Base-by-base conservation (phyloP, 2,797 vertebrate genomes). In the Chaetodon trifasciatus region DNA sequence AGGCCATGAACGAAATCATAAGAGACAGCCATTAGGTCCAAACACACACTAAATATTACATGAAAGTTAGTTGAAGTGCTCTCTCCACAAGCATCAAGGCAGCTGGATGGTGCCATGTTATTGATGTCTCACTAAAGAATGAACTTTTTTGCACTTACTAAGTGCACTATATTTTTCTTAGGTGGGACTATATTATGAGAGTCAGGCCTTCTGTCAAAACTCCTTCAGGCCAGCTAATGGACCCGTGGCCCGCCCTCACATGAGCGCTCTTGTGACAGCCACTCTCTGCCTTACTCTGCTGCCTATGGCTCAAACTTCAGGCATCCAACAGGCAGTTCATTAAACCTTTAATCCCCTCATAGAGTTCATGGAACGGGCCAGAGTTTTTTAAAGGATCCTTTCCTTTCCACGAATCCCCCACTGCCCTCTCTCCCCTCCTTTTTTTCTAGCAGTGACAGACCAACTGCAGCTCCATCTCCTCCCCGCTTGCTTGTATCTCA, bases 291-390 rank as follows among this genome's bases (percentile, higher is more conserved):
- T 81, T 74, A 80, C 71, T 83, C 52, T 76, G 7, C 55, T 76
- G 84, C 79, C 70, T 86, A 72, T 87, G 49, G 39, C 75, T 79
- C 80, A 86, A 84, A 90, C 76, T 16, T 78, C 83, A 85, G 89
- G 86, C 66, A 70, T 78, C 85, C 85, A 90, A 82, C 86, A 57
- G 74, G 86, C 81, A 82, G 88, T 89, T 93, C 88, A 92, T 93
- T 92, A 93, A 91, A 92, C 74, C 81, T 66, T 81, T 92, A 95
- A 92, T 93, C 92, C 86, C 89, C 69, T 92, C 86, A 87, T 70
- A 81, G 79, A 89, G 88, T 88, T 87, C 83, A 85, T 21, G 44
- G 75, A 86, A 81, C 68, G 85, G 79, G 77, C 40, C 79, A 76
- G 37, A 70, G 62, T 78, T 87, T 83, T 86, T 76, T 63, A 57